These are phyloP conservation scores for Fistularia commersonii DNA, from an alignment of 2,797 vertebrate genomes.

Conservation along the genomic window DNA sequence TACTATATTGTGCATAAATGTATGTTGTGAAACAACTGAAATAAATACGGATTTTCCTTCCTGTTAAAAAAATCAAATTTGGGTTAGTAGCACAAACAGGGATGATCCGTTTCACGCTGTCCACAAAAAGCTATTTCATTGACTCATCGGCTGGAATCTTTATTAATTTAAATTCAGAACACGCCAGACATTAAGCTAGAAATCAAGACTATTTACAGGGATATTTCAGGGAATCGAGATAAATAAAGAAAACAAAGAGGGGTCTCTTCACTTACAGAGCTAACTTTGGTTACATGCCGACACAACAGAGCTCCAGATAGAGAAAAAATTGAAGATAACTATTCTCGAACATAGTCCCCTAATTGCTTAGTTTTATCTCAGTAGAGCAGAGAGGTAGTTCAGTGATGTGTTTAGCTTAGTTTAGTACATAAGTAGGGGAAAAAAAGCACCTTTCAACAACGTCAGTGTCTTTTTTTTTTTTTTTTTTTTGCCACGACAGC, in stretches of 20 bases:
- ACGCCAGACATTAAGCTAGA: constrained; percentile 1
- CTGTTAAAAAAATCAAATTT: too few species aligned
- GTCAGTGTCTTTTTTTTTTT: too few species aligned
- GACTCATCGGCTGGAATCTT: background rate
- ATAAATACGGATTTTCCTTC: background rate
- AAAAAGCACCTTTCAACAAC: too few species aligned
- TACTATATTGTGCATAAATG: background rate
- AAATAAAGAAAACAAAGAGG: constrained; percentile 5
- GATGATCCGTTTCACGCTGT: background rate
- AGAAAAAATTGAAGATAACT: too few species aligned
- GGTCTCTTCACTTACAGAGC: too few species aligned
- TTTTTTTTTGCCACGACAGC: too few species aligned
- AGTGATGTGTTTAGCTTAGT: background rate
- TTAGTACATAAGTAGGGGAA: too few species aligned
- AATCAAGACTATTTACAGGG: constrained; percentile 13
- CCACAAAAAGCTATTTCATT: background rate
- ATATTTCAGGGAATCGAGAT: constrained; percentile 14
- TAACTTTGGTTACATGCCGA: too few species aligned
- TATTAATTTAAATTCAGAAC: constrained; percentile 6
- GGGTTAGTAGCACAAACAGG: too few species aligned
- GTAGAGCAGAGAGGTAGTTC: background rate
- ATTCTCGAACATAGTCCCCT: background rate
- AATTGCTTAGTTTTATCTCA: background rate
- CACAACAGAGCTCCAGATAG: too few species aligned
- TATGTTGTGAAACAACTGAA: constrained; percentile 4